Conservation (phyloP, 2,113 vertebrate species). For the Channa argus region DNA sequence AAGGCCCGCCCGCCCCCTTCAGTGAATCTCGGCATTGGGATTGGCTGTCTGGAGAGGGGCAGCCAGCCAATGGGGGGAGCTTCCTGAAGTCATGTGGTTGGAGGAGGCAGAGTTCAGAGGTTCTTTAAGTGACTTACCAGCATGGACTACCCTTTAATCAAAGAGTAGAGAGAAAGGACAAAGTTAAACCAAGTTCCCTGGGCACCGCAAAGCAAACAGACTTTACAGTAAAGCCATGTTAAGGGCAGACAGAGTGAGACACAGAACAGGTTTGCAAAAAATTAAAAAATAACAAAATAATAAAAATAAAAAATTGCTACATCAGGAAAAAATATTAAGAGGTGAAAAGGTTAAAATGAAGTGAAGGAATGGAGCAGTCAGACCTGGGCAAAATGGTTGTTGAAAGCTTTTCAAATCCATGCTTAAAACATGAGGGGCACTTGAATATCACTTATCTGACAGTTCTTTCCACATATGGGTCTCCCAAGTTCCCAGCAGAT, state of each 20-base stretch:
- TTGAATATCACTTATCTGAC: conserved; percentile 44
- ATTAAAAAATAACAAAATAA: too few species aligned
- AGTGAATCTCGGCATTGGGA: conserved; percentile 98
- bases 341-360: conserved; percentile 58
- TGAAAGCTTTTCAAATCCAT: conserved; percentile 55
- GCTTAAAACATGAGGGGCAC: conserved; percentile 21
- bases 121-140: conserved; percentile 99
- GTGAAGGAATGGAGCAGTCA: conserved; percentile 61
- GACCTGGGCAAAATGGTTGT: conserved; percentile 70
- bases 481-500: conserved; percentile 33
- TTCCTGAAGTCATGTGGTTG: conserved; percentile 99
- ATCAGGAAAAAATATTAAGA: conserved; percentile 39
- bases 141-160: conserved; percentile 99
- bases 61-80: conserved; percentile 99
- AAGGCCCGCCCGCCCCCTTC: conserved; percentile 94
- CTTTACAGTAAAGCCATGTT: conserved; percentile 75
- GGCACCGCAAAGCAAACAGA: conserved; percentile 83
- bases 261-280: conserved; percentile 55
- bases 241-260: conserved; percentile 67
- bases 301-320: conserved; percentile 43
- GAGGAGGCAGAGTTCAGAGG: conserved; percentile 98
- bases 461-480: conserved; percentile 23
- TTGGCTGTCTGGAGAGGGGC: conserved; percentile 98
- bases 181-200: conserved; percentile 99
- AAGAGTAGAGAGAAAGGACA: conserved; percentile 99